Conservation (phyloP, 1,140 invertebrate genomes). For the Adelges cooleyi region DNA sequence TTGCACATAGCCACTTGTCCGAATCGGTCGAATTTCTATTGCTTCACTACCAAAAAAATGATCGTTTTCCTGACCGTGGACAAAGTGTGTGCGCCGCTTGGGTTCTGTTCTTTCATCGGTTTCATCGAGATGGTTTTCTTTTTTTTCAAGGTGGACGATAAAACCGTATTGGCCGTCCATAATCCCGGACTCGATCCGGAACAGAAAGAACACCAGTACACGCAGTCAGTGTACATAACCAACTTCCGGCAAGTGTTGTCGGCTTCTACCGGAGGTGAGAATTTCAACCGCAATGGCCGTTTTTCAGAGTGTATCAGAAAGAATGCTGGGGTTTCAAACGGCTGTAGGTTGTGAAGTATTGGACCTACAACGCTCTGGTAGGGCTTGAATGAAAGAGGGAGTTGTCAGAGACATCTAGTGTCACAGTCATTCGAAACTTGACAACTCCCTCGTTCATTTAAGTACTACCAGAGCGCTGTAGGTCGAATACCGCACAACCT, state of each 20-base stretch:
- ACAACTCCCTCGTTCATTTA: too few relatives aligned
- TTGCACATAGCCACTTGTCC: background rate
- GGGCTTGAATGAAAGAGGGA: too few relatives aligned
- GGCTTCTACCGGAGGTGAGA: background rate
- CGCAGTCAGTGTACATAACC: background rate
- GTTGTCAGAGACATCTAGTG: too few relatives aligned
- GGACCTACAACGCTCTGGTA: too few relatives aligned
- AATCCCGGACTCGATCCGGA: background rate
- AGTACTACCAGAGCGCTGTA: too few relatives aligned
- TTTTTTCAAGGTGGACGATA: background rate
- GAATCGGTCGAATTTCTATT: background rate
- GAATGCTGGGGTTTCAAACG: too few relatives aligned
- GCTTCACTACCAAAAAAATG: background rate
- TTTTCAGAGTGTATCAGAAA: too few relatives aligned
- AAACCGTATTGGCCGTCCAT: background rate
- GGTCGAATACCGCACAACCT: too few relatives aligned
- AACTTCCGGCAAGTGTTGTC: constrained; percentile 3
- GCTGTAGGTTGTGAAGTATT: too few relatives aligned
- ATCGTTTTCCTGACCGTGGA: constrained; percentile 1
- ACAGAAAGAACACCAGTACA: background rate
- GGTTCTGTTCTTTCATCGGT: background rate
- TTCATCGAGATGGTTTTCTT: too few relatives aligned
- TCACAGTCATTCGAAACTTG: too few relatives aligned
- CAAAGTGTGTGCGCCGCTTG: background rate
- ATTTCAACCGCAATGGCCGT: too few relatives aligned